phyloP scores from a whole-genome alignment of 2,113 vertebrate species.

The Anguilla rostrata region DNA sequence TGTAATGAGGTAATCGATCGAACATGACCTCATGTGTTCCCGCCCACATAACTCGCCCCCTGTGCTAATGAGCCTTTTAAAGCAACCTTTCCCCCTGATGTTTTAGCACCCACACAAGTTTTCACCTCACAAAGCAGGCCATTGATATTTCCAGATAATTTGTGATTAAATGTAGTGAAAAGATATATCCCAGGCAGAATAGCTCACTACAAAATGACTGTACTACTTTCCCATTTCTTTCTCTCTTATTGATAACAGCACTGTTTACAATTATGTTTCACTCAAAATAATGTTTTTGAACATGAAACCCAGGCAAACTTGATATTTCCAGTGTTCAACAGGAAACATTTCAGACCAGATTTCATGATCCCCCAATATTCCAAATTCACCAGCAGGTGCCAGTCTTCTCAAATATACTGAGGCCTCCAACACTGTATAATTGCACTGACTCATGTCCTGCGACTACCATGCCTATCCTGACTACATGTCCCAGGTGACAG shows the following conservation, averaged over 20 bases:
- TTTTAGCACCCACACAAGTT: neutral
- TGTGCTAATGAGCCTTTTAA: constrained; percentile 3
- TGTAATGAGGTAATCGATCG: neutral
- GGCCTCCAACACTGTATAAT: neutral
- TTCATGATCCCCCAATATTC: neutral
- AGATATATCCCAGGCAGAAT: too few relatives aligned
- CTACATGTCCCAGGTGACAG: neutral
- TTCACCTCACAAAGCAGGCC: constrained; percentile 9
- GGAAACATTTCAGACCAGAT: neutral
- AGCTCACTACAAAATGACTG: too few relatives aligned
- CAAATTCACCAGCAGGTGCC: constrained; percentile 29
- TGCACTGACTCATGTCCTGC: neutral
- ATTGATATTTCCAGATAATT: neutral
- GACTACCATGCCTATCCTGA: neutral
- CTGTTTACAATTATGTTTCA: too few relatives aligned
- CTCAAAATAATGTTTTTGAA: neutral
- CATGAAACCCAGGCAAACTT: neutral
- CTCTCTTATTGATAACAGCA: too few relatives aligned
- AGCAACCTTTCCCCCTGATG: neutral
- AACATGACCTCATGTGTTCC: constrained; percentile 17
- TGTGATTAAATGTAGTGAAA: too few relatives aligned
- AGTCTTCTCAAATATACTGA: neutral
- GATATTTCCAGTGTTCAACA: neutral
- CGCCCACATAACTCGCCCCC: neutral
- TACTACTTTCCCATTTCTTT: too few relatives aligned